Conservation (phyloP, 2,113 vertebrate genomes). For the Neotoma lepida region DNA sequence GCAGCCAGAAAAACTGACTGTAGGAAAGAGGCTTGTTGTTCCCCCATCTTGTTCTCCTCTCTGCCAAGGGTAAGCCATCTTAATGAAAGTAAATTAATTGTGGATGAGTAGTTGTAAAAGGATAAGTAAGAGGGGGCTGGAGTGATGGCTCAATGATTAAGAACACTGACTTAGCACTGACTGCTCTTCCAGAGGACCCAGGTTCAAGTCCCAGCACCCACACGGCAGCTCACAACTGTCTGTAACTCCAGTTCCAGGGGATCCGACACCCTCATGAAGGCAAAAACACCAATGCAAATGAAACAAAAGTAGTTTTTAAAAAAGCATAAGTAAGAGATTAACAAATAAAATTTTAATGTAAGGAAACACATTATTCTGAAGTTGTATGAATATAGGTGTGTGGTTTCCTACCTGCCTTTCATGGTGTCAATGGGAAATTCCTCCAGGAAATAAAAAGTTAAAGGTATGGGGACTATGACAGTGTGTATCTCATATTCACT, state of each 20-base stretch:
- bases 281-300: no score
- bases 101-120: conserved; percentile 8
- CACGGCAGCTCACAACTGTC: no score
- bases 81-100: not conserved
- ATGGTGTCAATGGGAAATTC: not conserved
- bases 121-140: not conserved
- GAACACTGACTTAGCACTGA: no score
- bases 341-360: not conserved
- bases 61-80: not conserved
- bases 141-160: no score
- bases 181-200: no score
- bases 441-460: not conserved
- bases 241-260: no score
- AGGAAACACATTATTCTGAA: not conserved
- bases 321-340: not conserved
- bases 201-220: no score
- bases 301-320: no score
- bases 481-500: not conserved
- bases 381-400: not conserved
- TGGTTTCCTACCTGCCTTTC: not conserved
- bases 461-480: not conserved
- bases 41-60: conserved; percentile 53
- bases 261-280: no score
- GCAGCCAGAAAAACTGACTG: not conserved
- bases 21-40: not conserved